Evolutionary conservation across 1,140 invertebrate species (phyloP), one percentile per base, ranked within the genome.

Genomic region (Hypsibius dujardini): DNA sequence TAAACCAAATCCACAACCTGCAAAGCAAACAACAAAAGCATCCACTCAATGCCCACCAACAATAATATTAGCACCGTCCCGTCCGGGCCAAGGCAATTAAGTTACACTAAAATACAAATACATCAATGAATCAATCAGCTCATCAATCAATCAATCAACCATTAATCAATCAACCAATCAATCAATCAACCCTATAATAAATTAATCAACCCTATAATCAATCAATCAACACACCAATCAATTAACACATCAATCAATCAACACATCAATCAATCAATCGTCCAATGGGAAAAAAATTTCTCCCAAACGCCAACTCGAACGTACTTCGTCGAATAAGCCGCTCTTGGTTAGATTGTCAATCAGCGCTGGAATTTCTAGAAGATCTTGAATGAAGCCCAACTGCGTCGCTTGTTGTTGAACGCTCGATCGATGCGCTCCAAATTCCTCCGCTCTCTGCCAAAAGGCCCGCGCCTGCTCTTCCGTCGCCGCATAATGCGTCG

Each of bases 1-100:
- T 88, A 76, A 1, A 85, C 75, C 1, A 89, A 82, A 78, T 90
- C 90, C 14, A 86, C 70, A 42, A 85, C 82, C 85, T 89, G 80
- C 50, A 56, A 12, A 7, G n/a, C 56, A 80, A 83, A 75, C n/a
- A 78, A 72, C 75, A 12, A 70, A 59, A 28, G 28, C 28, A 28
- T 28, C 28, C 28, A 28, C 28, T 28, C 28, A 28, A 28, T 28
- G 28, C 28, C 71, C 75, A 7, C 69, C 47, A 15, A 70, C 69
- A 2, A 1, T 1, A 47, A 70, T 14, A 46, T 1, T 1, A 2
- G 1, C 45, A 42, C 2, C 1, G 14, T n/a, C 14, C 47, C 60
- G 75, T 71, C 71, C 70, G 72, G 47, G 74, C 50, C 50, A 56
- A 56, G n/a, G n/a, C 7, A 56, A 7, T 56, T 12, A 56, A 56